Conservation (phyloP, 1,140 invertebrate species). For the Brachionus angularis region DNA sequence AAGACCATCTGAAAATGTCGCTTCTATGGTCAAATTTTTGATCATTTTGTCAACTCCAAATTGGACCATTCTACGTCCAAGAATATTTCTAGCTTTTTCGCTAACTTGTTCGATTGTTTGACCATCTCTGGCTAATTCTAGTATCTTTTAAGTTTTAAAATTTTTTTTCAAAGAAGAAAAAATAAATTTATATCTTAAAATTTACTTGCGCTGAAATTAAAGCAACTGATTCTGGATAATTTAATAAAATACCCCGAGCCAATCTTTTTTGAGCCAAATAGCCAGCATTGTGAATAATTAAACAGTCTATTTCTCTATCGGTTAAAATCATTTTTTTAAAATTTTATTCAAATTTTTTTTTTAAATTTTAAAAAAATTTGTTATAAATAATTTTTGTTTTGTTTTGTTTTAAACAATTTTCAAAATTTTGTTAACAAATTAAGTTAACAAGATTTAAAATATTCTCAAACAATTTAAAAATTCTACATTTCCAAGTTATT, state of each 20-base stretch:
- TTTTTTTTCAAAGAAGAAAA: not conserved
- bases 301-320: constrained; percentile 53
- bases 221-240: constrained; percentile 55
- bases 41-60: constrained; percentile 54
- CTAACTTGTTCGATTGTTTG: constrained; percentile 50
- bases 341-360: not conserved
- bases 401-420: too few relatives aligned
- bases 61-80: constrained; percentile 53
- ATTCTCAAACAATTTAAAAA: too few relatives aligned
- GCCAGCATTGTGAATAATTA: constrained; percentile 55
- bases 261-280: constrained; percentile 54
- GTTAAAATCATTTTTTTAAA: constrained; percentile 50
- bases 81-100: constrained; percentile 50
- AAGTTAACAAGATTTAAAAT: too few relatives aligned
- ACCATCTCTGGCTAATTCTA: constrained; percentile 55
- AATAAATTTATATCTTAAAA: not conserved
- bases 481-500: too few relatives aligned
- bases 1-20: constrained; percentile 57
- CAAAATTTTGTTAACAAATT: too few relatives aligned
- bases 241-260: constrained; percentile 53
- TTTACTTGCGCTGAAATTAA: constrained; percentile 54
- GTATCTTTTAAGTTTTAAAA: constrained; percentile 47
- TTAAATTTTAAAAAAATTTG: too few relatives aligned
- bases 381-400: too few relatives aligned
- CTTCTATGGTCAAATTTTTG: constrained; percentile 54